A percentile compares a stretch with the other conserved stretches of the same genome.
These are phyloP conservation scores for Zonitis immaculata DNA, from an alignment of 2,888 invertebrate species.

Conservation along the genomic window DNA sequence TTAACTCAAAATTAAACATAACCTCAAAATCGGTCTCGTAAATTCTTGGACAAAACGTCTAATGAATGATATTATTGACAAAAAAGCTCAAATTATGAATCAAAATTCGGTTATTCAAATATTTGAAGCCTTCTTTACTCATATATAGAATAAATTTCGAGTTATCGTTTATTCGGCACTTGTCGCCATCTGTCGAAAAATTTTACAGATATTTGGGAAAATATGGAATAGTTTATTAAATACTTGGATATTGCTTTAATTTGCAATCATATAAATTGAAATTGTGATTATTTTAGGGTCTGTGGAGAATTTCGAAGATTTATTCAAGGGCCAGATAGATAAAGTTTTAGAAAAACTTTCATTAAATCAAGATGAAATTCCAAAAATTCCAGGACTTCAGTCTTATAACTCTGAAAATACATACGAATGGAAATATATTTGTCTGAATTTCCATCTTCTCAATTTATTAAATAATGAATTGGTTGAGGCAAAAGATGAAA, in stretches of 20 bases:
- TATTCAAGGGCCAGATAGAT: neutral
- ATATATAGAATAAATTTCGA: neutral
- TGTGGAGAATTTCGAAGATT: neutral
- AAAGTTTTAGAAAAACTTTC: neutral
- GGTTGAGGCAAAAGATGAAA: slow-evolving; percentile 36
- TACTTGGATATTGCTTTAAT: no score
- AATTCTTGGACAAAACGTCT: no score
- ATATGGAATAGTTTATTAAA: no score
- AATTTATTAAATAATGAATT: slow-evolving; percentile 38
- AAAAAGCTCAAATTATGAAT: no score
- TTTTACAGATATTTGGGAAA: no score
- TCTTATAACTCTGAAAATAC: slow-evolving; percentile 11
- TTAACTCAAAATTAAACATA: neutral
- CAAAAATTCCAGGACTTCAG: neutral
- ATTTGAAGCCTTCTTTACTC: neutral
- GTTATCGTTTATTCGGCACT: neutral
- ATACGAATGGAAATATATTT: slow-evolving; percentile 49
- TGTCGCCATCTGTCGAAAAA: neutral
- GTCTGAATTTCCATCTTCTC: slow-evolving; percentile 49
- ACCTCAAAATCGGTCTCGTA: slow-evolving; percentile 4
- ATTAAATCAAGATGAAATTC: neutral
- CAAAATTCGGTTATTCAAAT: neutral
- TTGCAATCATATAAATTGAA: no score
- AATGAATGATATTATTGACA: no score
- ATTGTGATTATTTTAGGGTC: neutral